Evolutionary conservation across 92 coral and sea anemone genomes (phyloP).

Genomic region (Phenganax marumi): DNA sequence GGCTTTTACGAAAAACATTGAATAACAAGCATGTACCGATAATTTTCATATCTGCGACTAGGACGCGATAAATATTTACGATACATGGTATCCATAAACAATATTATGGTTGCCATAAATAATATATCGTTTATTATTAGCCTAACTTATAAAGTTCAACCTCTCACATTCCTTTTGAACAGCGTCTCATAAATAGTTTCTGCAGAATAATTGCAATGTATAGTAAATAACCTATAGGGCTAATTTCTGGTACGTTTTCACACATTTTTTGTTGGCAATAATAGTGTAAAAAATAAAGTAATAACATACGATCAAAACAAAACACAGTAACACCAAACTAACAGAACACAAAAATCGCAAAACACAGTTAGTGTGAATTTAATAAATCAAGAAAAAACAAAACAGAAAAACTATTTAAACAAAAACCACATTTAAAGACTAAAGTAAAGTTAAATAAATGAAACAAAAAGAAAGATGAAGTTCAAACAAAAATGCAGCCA

Average conservation of each 20-base stretch:
- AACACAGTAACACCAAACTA: too few species aligned
- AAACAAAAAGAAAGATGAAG: too few species aligned
- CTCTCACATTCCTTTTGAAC: neutral
- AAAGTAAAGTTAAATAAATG: too few species aligned
- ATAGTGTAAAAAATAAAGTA: too few species aligned
- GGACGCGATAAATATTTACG: conserved; percentile 3
- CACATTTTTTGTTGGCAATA: neutral
- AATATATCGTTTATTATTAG: neutral
- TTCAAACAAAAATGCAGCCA: too few species aligned
- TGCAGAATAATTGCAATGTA: neutral
- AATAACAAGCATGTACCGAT: neutral
- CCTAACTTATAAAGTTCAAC: conserved; percentile 7
- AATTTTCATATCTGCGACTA: neutral
- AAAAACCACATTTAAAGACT: too few species aligned
- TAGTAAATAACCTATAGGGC: neutral
- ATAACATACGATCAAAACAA: too few species aligned
- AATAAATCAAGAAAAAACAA: too few species aligned
- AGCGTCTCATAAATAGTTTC: conserved; percentile 1
- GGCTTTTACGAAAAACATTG: too few species aligned
- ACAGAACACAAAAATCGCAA: too few species aligned
- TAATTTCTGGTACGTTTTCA: neutral
- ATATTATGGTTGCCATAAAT: conserved; percentile 6
- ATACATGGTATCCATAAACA: conserved; percentile 17
- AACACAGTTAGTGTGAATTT: too few species aligned
- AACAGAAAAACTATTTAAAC: too few species aligned